Evolutionary conservation across 2,888 invertebrate species (phyloP).

Genomic region (Exocentrus adspersus): DNA sequence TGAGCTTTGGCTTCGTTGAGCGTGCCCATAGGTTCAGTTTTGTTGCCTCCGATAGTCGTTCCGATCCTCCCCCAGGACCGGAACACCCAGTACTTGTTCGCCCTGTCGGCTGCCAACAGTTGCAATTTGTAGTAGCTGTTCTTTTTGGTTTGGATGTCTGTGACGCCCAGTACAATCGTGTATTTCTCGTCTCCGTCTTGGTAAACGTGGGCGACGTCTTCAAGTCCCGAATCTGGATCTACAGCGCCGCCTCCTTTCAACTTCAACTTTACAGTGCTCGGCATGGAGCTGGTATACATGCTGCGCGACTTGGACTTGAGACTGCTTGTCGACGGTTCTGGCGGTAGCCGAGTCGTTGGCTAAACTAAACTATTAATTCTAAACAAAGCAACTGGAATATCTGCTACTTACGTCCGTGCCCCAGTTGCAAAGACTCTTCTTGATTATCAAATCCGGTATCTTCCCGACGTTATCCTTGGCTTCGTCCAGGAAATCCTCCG

Average conservation of each 20-base stretch:
- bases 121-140: constrained; percentile 98
- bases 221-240: constrained; percentile 89
- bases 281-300: constrained; percentile 65
- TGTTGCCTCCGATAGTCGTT: constrained; percentile 82
- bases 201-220: constrained; percentile 83
- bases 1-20: constrained; percentile 68
- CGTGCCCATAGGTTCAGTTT: constrained; percentile 46
- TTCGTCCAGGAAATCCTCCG: constrained; percentile 78
- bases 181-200: constrained; percentile 69
- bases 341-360: constrained; percentile 58
- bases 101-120: constrained; percentile 79
- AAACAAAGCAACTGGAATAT: background rate
- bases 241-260: constrained; percentile 88
- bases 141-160: constrained; percentile 86
- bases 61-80: constrained; percentile 97
- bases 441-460: constrained; percentile 73
- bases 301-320: constrained; percentile 58
- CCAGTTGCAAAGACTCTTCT: constrained; percentile 84
- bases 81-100: constrained; percentile 67
- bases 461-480: constrained; percentile 71
- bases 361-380: constrained; percentile 30
- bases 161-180: constrained; percentile 83
- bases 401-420: constrained; percentile 77
- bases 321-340: constrained; percentile 49
- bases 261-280: constrained; percentile 73